These are phyloP conservation scores for Sinohyriopsis cumingii DNA, from an alignment of 2,888 invertebrate genomes.

Conservation along the genomic window DNA sequence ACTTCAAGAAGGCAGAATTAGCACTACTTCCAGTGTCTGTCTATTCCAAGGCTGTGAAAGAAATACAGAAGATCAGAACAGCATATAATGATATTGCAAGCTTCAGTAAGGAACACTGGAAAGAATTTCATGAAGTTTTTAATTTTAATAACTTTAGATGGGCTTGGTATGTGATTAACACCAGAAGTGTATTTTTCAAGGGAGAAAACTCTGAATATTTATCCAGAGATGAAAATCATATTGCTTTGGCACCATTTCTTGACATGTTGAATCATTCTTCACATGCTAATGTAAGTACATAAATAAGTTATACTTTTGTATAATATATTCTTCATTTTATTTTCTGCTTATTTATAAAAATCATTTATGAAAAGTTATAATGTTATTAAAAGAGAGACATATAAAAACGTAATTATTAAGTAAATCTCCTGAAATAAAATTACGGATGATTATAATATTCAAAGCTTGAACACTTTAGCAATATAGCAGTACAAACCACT, in stretches of 20 bases:
- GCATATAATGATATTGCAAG: slow-evolving; percentile 19
- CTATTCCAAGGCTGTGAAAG: slow-evolving; percentile 20
- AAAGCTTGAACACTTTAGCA: too few species aligned
- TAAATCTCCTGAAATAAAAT: too few species aligned
- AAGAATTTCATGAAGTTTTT: slow-evolving; percentile 26
- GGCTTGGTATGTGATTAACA: slow-evolving; percentile 90
- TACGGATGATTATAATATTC: too few species aligned
- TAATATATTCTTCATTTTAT: neutral
- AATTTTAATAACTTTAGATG: slow-evolving; percentile 79
- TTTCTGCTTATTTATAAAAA: too few species aligned
- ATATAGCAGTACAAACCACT: too few species aligned
- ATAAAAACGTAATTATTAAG: too few species aligned
- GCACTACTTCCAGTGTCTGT: slow-evolving; percentile 44
- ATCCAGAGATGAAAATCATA: slow-evolving; percentile 51
- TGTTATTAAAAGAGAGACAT: too few species aligned
- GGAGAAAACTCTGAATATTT: slow-evolving; percentile 73
- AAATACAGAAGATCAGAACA: slow-evolving; percentile 28
- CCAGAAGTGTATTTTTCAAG: slow-evolving; percentile 86
- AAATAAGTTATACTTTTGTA: neutral
- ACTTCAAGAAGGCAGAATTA: slow-evolving; percentile 53
- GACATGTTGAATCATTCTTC: slow-evolving; percentile 91
- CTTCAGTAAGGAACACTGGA: slow-evolving; percentile 23
- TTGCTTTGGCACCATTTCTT: slow-evolving; percentile 88
- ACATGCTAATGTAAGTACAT: slow-evolving; percentile 60
- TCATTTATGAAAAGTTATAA: too few species aligned